Evolutionary conservation across 2,797 vertebrate genomes (phyloP), one percentile per base, ranked within the genome.

Genomic region (Lepilemur ruficaudatus): DNA sequence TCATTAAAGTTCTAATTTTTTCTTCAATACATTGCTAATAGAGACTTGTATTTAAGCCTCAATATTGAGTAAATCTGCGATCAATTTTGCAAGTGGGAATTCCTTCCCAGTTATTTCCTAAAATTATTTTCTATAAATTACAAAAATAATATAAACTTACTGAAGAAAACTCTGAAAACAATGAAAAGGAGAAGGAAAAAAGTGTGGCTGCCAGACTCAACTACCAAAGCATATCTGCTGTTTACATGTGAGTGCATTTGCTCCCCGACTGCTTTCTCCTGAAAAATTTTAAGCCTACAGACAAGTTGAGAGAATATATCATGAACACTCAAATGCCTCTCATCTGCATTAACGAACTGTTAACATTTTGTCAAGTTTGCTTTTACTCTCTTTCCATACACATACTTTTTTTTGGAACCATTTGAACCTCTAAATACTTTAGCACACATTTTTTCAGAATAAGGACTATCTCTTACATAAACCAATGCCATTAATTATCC

Each of bases 351-450:
- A 95, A 73, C n/a, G 22, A 72, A 69, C 28, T 32, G 23, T 25
- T 84, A 94, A 80, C 32, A 57, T 65, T 83, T 63, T 93, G 69
- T 41, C 70, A 92, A 91, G 30, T 93, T 72, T 87, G 32, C 55
- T 90, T 78, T 89, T 30, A 86, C n/a, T 89, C 32, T 93, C 6
- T 84, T 3, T 89, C 17, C 41, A 57, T 0, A 84, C 1, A 48
- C n/a, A 69, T 2, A 50, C 15, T 89, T 89, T 72, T 84, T 79
- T 69, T 65, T 83, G 41, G 13, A 95, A 81, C 52, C 14, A 88
- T 92, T 93, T 96, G 95, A 91, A 90, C 55, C 30, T 83, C 35
- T 95, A 92, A 87, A 92, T 83, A 93, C 8, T 76, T 75, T 15
- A 72, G 76, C 14, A 67, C 12, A 7, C 17, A 11, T 75, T 88